A percentile compares a stretch with the other conserved stretches of the same genome.
Evolutionary conservation across 2,888 invertebrate species (phyloP).

Genomic region (Acheta domesticus): DNA sequence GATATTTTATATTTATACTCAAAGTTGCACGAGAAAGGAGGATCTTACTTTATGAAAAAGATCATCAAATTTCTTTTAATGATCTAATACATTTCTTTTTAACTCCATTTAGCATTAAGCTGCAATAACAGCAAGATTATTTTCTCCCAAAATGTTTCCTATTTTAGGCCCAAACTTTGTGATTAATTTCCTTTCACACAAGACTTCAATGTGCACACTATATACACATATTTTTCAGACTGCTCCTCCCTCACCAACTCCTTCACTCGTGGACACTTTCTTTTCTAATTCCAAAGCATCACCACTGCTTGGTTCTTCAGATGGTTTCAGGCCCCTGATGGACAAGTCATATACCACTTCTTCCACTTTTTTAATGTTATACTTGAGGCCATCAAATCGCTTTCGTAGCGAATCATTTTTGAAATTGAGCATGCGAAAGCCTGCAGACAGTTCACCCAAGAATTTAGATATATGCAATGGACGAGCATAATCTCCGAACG

Average conservation of each 20-base stretch:
- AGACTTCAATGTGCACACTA: too few species aligned
- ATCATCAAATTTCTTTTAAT: too few species aligned
- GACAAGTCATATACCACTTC: conserved; percentile 86
- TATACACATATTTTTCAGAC: not conserved
- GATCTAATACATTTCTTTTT: too few species aligned
- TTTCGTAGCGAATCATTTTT: conserved; percentile 87
- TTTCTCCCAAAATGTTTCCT: too few species aligned
- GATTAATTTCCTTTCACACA: too few species aligned
- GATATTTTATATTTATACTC: too few species aligned
- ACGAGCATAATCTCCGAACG: conserved; percentile 74
- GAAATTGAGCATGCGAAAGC: conserved; percentile 82
- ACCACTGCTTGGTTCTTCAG: not conserved
- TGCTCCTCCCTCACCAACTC: not conserved
- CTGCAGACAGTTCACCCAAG: conserved; percentile 81
- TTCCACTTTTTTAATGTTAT: conserved; percentile 91
- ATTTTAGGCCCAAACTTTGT: too few species aligned
- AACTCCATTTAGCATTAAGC: too few species aligned
- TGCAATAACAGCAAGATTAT: too few species aligned
- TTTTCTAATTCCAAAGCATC: too few species aligned
- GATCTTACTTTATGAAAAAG: too few species aligned
- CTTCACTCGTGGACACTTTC: not conserved
- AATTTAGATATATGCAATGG: conserved; percentile 82
- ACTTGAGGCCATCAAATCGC: conserved; percentile 81
- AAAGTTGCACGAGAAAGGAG: too few species aligned
- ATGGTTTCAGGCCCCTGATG: conserved; percentile 67